Base-by-base conservation (phyloP, 2,888 invertebrate genomes). In the Lepidonotus clava region DNA sequence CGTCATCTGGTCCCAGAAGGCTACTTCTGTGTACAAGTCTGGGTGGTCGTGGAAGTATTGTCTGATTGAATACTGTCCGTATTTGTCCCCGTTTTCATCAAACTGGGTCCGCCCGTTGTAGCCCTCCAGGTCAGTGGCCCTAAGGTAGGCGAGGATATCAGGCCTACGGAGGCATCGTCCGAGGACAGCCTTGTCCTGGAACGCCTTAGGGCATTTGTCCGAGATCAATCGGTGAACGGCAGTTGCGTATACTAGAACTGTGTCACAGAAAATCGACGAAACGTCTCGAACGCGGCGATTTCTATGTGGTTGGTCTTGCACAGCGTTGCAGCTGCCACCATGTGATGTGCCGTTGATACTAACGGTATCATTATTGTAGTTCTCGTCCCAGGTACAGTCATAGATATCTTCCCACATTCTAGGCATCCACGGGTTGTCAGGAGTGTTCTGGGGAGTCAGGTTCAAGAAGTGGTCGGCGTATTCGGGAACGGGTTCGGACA, bases 251-350 rank as follows among this genome's bases (percentile, higher is more conserved):
- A n/a, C n/a, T n/a, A n/a, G n/a, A n/a, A n/a, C n/a, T 86, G 4
- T 77, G 76, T 4, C 89, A 89, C 56, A 84, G 89, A 18, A 89
- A 85, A n/a, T 88, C 85, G 24, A 90, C 89, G 4, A 88, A 56
- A 83, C 90, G 89, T 14, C 88, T 38, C 18, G 71, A 36, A 11
- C 34, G 71, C 6, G 71, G 38, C 1, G 24, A 71, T 6, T 18
- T 14, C n/a, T 21, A 71, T 21, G 36, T 36, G 38, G 71, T 38
- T 71, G 34, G 18, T 38, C 36, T 11, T 34, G 18, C 18, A 6
- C 21, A 71, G 18, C 5, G 36, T 11, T 2, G 71, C 21, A 11
- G 34, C 11, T 11, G 36, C 38, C 34, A 71, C 38, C 38, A 14
- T 14, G 5, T 5, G 34, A 38, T 71, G 14, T 8, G 71, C 36